Base-by-base conservation (phyloP, 2,888 invertebrate species). In the Microctonus brassicae region DNA sequence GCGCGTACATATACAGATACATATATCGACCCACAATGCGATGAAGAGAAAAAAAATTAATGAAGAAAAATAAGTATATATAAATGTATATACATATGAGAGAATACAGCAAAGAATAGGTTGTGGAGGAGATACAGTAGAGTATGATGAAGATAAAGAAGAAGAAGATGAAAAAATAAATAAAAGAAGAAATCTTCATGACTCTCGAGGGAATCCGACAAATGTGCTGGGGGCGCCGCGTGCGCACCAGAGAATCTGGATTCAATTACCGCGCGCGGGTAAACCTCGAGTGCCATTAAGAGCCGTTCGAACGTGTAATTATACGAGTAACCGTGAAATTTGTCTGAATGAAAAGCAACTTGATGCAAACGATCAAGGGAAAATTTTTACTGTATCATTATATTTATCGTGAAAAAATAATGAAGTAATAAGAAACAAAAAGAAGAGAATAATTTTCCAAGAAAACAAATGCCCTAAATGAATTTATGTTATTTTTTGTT, bases 291-390 rank as follows among this genome's bases (percentile, higher is more conserved):
- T 78, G 73, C 79, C 75, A 81, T 82, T 81, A 81, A 76, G 80
- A 78, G 76, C 77, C 80, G 78, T 77, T 80, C 81, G 78, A 76
- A 80, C 80, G 80, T 78, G 76, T 81, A 81, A 81, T 82, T 77
- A 47, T 47, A 78, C 77, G 70, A 70, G 74, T 80, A 78, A 80
- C 80, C 77, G 78, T 79, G 78, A 80, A 79, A 72, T 76, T 70
- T 69, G 70, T 75, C 74, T 76, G 73, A 75, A 76, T 76, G 69
- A 71, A 47, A 47, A 72, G 3, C 11, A 47, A 47, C 34, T 39
- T 39, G 20, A 22, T 64, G 61, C 39, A 26, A 55, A 62, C 36
- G 62, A 68, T 53, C 33, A 68, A 42, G 1, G 58, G 26, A 58
- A 67, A 57, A 57, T 53, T n/a, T 55, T 64, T 62, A 11, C 9